Conservation (phyloP, 2,888 invertebrate genomes). For the Nemurella pictetii region DNA sequence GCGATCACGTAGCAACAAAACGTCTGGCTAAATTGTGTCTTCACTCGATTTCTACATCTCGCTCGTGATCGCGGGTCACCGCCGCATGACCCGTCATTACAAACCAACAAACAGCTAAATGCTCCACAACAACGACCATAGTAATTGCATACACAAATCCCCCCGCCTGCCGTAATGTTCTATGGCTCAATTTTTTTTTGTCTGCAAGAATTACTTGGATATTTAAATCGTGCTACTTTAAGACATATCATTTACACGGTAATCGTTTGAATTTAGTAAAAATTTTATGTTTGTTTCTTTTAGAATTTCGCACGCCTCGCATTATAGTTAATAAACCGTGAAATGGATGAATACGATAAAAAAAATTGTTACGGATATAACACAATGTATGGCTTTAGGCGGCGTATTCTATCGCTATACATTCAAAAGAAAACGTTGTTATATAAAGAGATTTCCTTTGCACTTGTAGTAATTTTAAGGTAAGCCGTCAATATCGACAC, state of each 20-base stretch:
- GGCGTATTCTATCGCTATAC: neutral
- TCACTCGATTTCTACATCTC: conserved; percentile 7
- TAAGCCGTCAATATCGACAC: neutral
- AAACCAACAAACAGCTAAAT: neutral
- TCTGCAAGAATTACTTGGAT: neutral
- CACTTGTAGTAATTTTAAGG: neutral
- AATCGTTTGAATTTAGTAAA: neutral
- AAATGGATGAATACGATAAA: neutral
- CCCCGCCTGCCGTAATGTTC: neutral
- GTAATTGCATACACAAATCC: neutral
- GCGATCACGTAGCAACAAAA: neutral
- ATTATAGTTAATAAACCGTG: neutral
- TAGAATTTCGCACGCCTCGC: neutral
- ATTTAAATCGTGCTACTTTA: neutral
- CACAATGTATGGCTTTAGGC: neutral
- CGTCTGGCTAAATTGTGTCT: neutral
- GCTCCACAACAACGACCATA: neutral
- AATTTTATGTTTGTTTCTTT: neutral
- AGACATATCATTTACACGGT: neutral
- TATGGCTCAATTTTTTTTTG: neutral
- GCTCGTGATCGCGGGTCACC: neutral
- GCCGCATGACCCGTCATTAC: neutral
- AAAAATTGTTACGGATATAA: neutral
- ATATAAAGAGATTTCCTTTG: neutral
- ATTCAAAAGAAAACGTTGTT: neutral